Conservation (phyloP, 2,797 vertebrate species). For the Euthynnus affinis region DNA sequence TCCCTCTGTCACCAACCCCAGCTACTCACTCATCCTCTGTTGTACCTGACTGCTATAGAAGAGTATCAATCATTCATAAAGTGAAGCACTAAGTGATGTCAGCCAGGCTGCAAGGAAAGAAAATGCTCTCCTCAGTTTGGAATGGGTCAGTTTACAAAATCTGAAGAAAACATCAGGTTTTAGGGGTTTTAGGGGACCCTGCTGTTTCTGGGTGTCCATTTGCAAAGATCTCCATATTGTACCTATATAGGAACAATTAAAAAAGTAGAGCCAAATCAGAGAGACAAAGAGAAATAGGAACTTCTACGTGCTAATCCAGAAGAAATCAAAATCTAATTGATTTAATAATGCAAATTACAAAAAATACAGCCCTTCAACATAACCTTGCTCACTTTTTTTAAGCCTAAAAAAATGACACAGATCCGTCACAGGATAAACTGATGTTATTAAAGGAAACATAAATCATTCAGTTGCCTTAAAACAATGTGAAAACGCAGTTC, state of each 20-base stretch:
- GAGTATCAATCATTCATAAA: conserved; percentile 70
- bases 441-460: conserved; percentile 40
- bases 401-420: too few relatives aligned
- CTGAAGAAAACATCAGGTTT: conserved; percentile 23
- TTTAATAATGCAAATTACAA: neutral
- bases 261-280: conserved; percentile 23
- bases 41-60: conserved; percentile 37
- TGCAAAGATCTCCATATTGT: neutral
- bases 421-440: neutral
- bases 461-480: conserved; percentile 30
- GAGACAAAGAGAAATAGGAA: conserved; percentile 1
- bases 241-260: conserved; percentile 2
- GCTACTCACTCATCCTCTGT: conserved; percentile 28
- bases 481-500: conserved; percentile 33
- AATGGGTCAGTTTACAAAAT: conserved; percentile 43
- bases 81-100: conserved; percentile 51
- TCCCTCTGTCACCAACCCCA: conserved; percentile 26
- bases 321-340: neutral
- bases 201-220: conserved; percentile 1
- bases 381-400: too few relatives aligned
- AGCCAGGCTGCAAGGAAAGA: conserved; percentile 34
- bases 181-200: conserved; percentile 1
- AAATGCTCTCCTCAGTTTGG: conserved; percentile 23
- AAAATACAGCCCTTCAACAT: neutral
- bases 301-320: neutral